Percentiles rank a stretch among this genome's conserved stretches.
Evolutionary conservation across 2,797 vertebrate species (phyloP).

Genomic region (Adrianichthys oophorus): DNA sequence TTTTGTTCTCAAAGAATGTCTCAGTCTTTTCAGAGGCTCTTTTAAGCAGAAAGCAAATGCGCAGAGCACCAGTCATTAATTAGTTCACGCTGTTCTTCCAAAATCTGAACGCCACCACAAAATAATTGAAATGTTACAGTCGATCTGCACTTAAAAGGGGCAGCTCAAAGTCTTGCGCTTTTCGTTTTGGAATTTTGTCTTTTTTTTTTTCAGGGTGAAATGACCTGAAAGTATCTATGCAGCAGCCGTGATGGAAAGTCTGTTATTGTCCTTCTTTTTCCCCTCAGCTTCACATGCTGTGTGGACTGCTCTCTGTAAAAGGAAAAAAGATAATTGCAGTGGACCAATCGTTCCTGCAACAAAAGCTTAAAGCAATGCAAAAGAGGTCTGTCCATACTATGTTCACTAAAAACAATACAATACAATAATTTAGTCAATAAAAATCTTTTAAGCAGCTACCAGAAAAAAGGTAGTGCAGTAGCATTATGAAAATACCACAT

Average conservation of each 20-base stretch:
- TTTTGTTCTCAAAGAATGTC: slow-evolving; percentile 11
- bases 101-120: slow-evolving; percentile 22
- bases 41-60: slow-evolving; percentile 8
- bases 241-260: neutral
- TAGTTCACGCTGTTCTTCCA: slow-evolving; percentile 16
- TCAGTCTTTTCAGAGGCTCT: slow-evolving; percentile 8
- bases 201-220: neutral
- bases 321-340: neutral
- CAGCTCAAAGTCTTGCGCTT: neutral
- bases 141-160: slow-evolving; percentile 11
- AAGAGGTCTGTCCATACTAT: too few relatives aligned
- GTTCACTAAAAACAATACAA: too few relatives aligned
- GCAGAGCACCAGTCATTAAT: slow-evolving; percentile 29
- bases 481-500: too few relatives aligned
- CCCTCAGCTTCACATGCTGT: neutral
- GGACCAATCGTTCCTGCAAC: neutral
- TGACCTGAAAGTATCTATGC: slow-evolving; percentile 3
- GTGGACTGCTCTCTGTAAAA: neutral
- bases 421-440: too few relatives aligned
- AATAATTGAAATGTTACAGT: slow-evolving; percentile 34
- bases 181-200: neutral
- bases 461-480: too few relatives aligned
- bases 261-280: neutral
- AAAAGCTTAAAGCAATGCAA: too few relatives aligned
- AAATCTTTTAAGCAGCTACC: too few relatives aligned